Evolutionary conservation across 2,797 vertebrate species (phyloP).

Genomic region (Chelmon rostratus): DNA sequence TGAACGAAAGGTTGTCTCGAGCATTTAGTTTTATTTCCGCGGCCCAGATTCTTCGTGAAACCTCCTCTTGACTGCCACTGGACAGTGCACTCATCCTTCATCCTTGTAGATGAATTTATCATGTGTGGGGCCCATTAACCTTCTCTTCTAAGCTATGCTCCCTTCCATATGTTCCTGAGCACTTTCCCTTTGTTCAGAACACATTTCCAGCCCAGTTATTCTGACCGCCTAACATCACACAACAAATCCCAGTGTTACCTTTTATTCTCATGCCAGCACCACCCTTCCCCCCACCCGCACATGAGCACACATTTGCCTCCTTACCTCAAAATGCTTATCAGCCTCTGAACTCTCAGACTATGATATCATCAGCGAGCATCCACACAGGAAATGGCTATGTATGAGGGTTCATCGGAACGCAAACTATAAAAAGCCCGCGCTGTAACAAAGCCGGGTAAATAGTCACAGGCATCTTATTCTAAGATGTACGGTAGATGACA

Average conservation of each 20-base stretch:
- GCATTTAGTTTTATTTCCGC: conserved; percentile 33
- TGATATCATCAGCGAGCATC: conserved; percentile 57
- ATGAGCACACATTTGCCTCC: conserved; percentile 11
- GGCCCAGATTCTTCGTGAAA: conserved; percentile 37
- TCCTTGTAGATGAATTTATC: conserved; percentile 26
- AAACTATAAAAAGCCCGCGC: conserved; percentile 50
- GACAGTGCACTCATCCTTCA: conserved; percentile 22
- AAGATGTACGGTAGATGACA: conserved; percentile 50
- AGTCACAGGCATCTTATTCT: conserved; percentile 43
- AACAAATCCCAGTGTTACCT: conserved; percentile 16
- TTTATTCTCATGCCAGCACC: conserved; percentile 31
- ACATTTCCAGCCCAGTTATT: conserved; percentile 26
- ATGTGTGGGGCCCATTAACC: conserved; percentile 58
- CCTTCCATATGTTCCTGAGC: conserved; percentile 8
- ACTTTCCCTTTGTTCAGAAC: conserved; percentile 11
- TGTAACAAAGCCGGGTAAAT: conserved; percentile 57
- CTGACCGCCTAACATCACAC: conserved; percentile 16
- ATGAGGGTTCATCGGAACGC: conserved; percentile 42
- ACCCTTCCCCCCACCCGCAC: conserved; percentile 1
- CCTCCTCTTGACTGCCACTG: conserved; percentile 4
- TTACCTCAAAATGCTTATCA: conserved; percentile 21
- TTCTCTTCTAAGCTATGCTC: conserved; percentile 26
- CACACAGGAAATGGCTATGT: conserved; percentile 28
- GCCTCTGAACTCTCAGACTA: conserved; percentile 36
- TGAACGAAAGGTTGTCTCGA: conserved; percentile 27